Base-by-base conservation (phyloP, 2,797 vertebrate species). In the Saxicola maurus region DNA sequence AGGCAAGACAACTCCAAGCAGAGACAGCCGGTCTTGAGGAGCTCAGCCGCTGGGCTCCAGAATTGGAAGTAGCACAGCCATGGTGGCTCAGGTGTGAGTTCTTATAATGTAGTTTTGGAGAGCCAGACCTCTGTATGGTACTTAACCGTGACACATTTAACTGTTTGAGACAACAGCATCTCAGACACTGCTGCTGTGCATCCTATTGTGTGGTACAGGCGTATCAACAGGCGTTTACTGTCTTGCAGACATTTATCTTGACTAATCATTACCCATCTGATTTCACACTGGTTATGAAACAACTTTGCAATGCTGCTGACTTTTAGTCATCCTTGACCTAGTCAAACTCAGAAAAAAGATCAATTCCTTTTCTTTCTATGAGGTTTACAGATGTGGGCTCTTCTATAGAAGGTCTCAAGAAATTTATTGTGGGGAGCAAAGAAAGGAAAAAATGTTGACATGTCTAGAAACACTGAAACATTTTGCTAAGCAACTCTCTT, bases 181-280 rank as follows among this genome's bases (percentile, higher is more conserved):
- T 80, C 55, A 28, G 38, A 27, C 28, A 14, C 1, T 3, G 9
- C 55, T 49, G 31, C 38, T 61, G 35, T 7, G 27, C 23, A 46
- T n/a, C 16, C 51, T n/a, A 0, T 6, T 28, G 19, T 46, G 46
- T 1, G 3, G 3, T 56, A 68, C 35, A 73, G 37, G 52, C 0
- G 1, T 13, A 64, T 28, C 48, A 24, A 45, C 56, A 69, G 74
- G 12, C n/a, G 46, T 59, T 75, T 77, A 62, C 46, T 42, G 56
- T 65, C 53, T 71, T 85, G 57, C 23, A 64, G 65, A 80, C 33
- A 27, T 73, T 64, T 45, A 42, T 51, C 61, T 66, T 20, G 48
- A 76, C 27, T 38, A 31, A 79, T 75, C 25, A n/a, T 72, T 40
- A 87, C 27, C 27, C 49, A 67, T 40, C 59, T 82, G 30, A 48